Percentiles rank a stretch among this genome's conserved stretches.
Conservation (phyloP, 2,888 invertebrate genomes). For the Strigamia maritima region DNA sequence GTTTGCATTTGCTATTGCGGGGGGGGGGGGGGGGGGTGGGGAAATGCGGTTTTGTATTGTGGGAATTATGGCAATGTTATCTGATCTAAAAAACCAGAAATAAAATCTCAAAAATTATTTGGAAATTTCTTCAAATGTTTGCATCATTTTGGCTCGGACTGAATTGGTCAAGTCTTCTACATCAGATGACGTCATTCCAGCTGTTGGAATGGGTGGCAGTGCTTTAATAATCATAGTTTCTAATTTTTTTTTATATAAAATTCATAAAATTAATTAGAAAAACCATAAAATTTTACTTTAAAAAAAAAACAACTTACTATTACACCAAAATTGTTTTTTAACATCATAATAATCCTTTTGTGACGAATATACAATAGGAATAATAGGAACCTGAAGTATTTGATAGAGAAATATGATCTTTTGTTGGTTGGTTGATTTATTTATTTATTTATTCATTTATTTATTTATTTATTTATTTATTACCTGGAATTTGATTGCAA, state of each 20-base stretch:
- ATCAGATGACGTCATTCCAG: neutral
- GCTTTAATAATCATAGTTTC: neutral
- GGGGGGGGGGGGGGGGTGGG: too few relatives aligned
- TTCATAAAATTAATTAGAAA: neutral
- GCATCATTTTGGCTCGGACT: neutral
- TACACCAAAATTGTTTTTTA: neutral
- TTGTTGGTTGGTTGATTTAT: too few relatives aligned
- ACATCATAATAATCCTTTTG: neutral
- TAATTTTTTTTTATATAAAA: neutral
- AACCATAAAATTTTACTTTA: neutral
- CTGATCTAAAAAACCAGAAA: neutral
- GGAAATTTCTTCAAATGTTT: constrained; percentile 9
- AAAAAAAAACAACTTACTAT: neutral
- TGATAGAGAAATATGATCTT: neutral
- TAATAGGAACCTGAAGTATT: neutral
- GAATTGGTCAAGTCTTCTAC: neutral
- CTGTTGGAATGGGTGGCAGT: neutral
- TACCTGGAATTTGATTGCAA: constrained; percentile 74
- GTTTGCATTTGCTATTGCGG: neutral
- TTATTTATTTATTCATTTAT: neutral
- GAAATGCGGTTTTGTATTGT: neutral
- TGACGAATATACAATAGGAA: neutral
- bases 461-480: neutral
- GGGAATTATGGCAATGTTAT: neutral
- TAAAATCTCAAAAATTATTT: neutral